Evolutionary conservation across 2,888 invertebrate species (phyloP), one percentile per base, ranked within the genome.

Genomic region (Sphaerophoria taeniata): DNA sequence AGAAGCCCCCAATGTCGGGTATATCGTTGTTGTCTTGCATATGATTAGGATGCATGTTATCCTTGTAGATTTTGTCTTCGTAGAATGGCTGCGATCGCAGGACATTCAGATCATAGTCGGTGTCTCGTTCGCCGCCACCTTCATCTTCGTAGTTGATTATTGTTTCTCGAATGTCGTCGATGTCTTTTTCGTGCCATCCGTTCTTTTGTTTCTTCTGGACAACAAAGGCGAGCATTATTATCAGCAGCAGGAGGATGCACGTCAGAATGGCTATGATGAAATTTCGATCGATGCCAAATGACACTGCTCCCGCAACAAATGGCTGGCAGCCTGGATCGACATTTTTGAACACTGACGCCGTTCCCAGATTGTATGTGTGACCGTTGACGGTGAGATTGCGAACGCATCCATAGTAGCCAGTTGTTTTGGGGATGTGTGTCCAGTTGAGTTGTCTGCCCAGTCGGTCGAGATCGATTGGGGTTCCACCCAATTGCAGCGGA

Each of bases 91-190:
- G 92, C 0, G 91, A 90, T 53, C 92, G 90, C 77, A 92, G 87
- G 5, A 92, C 92, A 87, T 92, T 92, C 11, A 92, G 88, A 87
- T 92, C 92, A 75, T 92, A 92, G 87, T 92, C 92, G 0, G 98
- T 97, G 90, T 99, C 99, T 0, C 98, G 98, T 91, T 99, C 98
- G 90, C 99, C 99, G 90, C 99, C 99, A 14, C 99, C 99, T 92
- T 99, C 99, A 89, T 99, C 99, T 90, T 98, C 98, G 90, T 99
- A 99, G 88, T 98, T 97, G 88, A 99, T 97, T 85, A 99, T 98
- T 89, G 98, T 99, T 92, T 99, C 99, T 79, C 99, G 94, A 43
- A 98, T 98, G 90, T 99, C 98, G 89, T 99, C 98, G 88, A 98
- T 95, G 89, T 98, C 98, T 90, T 97, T 97, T 90, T 96, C 96